Evolutionary conservation across 2,113 vertebrate genomes (phyloP), one percentile per base, ranked within the genome.

Genomic region (Thryonomys swinderianus): DNA sequence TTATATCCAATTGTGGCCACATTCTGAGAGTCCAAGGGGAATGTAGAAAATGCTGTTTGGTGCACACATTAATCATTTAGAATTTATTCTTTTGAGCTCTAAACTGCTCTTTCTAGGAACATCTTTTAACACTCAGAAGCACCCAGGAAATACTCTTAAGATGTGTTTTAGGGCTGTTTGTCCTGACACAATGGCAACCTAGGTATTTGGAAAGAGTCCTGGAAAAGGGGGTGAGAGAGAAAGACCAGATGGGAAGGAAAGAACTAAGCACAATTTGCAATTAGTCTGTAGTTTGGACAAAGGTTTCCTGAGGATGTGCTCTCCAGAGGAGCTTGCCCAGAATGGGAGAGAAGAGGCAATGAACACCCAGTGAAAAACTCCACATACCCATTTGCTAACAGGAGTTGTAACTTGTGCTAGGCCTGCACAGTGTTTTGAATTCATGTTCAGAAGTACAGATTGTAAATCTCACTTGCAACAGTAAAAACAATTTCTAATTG

Each of bases 401-500:
- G 34, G 67, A 91, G 69, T 45, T 93, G 34, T 90, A 83, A 93
- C 71, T 94, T 92, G 67, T 59, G 55, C 18, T 48, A 32, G 34
- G 17, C 25, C 91, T 93, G 89, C 91, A 91, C 94, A 88, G 84
- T 81, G 90, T 96, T 97, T 94, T 91, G 85, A 97, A 96, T 87
- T 55, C 48, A n/a, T 81, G 48, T 96, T 82, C 78, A 74, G 71
- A 96, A 90, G 78, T 95, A 90, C 93, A 96, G 95, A 94, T 93
- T 94, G 93, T 92, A 95, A 95, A 84, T 97, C 82, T 96, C 97
- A 57, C 81, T 96, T 55, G 48, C 42, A 93, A 93, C 64, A 93
- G 96, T 93, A 88, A 96, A 96, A 96, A 96, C 93, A 94, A 95
- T 97, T 93, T 94, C 78, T 95, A 96, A 96, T 92, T 96, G 67